Percentiles rank a stretch among this genome's conserved stretches.
Evolutionary conservation across 2,797 vertebrate genomes (phyloP).

Genomic region (Danio tinwini): DNA sequence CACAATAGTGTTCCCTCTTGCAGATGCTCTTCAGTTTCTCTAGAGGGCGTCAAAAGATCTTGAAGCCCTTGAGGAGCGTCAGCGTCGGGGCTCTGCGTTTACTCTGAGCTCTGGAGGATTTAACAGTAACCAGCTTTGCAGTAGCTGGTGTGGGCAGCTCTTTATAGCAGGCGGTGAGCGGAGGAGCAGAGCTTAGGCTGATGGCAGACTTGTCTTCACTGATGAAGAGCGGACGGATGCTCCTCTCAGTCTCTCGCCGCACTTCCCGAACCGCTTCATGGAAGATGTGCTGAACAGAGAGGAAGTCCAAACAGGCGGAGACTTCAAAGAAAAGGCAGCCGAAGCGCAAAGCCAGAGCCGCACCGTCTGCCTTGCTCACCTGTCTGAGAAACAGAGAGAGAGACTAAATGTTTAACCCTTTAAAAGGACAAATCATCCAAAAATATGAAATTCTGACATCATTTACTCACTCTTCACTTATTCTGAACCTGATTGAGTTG

Average conservation of each 20-base stretch:
- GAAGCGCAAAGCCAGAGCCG: slow-evolving; percentile 79
- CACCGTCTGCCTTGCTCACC: slow-evolving; percentile 85
- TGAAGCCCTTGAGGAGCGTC: slow-evolving; percentile 91
- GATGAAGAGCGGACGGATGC: slow-evolving; percentile 78
- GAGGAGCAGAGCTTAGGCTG: slow-evolving; percentile 59
- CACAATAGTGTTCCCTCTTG: neutral
- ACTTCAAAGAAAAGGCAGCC: slow-evolving; percentile 87
- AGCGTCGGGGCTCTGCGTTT: slow-evolving; percentile 89
- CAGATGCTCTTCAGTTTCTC: slow-evolving; percentile 13
- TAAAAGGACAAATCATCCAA: too few relatives aligned
- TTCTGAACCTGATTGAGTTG: too few relatives aligned
- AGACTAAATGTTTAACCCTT: neutral
- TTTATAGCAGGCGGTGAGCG: slow-evolving; percentile 81
- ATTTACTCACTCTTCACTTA: too few relatives aligned
- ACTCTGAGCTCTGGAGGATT: slow-evolving; percentile 91
- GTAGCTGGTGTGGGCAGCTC: slow-evolving; percentile 89
- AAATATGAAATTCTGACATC: too few relatives aligned
- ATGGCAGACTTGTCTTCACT: slow-evolving; percentile 80
- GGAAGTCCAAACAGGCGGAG: slow-evolving; percentile 88
- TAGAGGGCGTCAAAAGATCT: slow-evolving; percentile 85
- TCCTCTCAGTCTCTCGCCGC: slow-evolving; percentile 71
- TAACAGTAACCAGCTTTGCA: slow-evolving; percentile 91
- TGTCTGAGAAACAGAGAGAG: slow-evolving; percentile 75
- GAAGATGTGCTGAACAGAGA: slow-evolving; percentile 84
- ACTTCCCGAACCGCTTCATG: slow-evolving; percentile 85